These are phyloP conservation scores for Melanotaenia boesemani DNA, from an alignment of 2,797 vertebrate species.

Conservation along the genomic window DNA sequence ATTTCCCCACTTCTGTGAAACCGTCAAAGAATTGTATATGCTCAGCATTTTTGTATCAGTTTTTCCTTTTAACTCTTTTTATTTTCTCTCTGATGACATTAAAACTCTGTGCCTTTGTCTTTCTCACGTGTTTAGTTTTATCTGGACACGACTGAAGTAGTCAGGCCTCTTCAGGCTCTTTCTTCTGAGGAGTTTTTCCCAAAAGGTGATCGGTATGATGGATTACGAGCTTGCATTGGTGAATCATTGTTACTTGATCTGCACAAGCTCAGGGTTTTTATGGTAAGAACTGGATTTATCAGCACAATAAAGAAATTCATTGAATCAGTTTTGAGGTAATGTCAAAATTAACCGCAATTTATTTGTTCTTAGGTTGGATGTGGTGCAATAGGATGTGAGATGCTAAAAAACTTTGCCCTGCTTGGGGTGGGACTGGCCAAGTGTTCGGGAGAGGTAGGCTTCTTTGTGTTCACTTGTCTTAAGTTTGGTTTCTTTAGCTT, in stretches of 20 bases:
- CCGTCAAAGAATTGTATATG: no score
- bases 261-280: constrained; percentile 91
- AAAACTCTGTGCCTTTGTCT: background rate
- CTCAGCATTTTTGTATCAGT: background rate
- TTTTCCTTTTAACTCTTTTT: background rate
- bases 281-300: constrained; percentile 87
- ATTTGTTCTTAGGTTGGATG: constrained; percentile 90
- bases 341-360: background rate
- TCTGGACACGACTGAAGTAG: constrained; percentile 90
- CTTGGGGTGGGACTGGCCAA: constrained; percentile 91
- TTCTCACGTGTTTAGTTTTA: constrained; percentile 86
- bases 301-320: background rate
- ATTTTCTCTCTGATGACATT: background rate
- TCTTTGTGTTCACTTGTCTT: background rate
- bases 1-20: background rate
- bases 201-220: constrained; percentile 94
- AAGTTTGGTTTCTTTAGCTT: background rate
- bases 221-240: constrained; percentile 92
- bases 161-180: constrained; percentile 85
- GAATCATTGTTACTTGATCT: constrained; percentile 90
- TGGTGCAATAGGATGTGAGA: constrained; percentile 98
- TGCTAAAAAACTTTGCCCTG: constrained; percentile 98
- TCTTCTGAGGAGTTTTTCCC: constrained; percentile 90
- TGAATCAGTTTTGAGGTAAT: background rate
- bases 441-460: constrained; percentile 81